Evolutionary conservation across 2,888 invertebrate genomes (phyloP).

Genomic region (Polia nebulosa): DNA sequence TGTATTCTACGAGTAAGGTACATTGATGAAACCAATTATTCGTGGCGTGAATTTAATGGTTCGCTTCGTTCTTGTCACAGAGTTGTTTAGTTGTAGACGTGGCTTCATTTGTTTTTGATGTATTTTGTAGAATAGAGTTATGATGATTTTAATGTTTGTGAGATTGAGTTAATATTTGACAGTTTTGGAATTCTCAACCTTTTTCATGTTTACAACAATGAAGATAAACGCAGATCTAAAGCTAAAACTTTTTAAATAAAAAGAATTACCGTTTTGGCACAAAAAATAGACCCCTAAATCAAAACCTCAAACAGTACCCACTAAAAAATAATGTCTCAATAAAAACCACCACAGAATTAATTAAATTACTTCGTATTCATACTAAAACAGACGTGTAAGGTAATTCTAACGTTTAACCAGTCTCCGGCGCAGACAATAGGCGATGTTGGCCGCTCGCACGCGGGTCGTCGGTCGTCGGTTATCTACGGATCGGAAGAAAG

Average conservation of each 20-base stretch:
- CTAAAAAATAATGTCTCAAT: slow-evolving; percentile 41
- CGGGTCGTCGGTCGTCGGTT: slow-evolving; percentile 85
- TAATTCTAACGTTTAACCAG: slow-evolving; percentile 73
- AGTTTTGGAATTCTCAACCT: background rate
- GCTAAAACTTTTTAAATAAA: background rate
- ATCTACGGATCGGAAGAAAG: slow-evolving; percentile 86
- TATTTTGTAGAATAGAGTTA: background rate
- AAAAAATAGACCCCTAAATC: background rate
- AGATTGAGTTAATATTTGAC: background rate
- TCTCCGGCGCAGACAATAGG: slow-evolving; percentile 82
- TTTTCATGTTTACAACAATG: background rate
- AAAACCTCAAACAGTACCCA: slow-evolving; percentile 12
- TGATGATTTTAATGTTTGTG: background rate
- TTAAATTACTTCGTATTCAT: slow-evolving; percentile 56
- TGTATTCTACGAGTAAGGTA: slow-evolving; percentile 67
- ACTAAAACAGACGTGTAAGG: slow-evolving; percentile 46
- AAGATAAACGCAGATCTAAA: background rate
- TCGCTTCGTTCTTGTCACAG: slow-evolving; percentile 67
- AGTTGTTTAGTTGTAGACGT: slow-evolving; percentile 58
- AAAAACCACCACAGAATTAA: slow-evolving; percentile 31
- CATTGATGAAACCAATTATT: slow-evolving; percentile 85
- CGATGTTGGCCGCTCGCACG: slow-evolving; percentile 79
- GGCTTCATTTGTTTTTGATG: slow-evolving; percentile 41
- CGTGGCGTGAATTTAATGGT: slow-evolving; percentile 83
- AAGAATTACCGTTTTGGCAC: background rate